Percentiles rank a stretch among this genome's conserved stretches.
Conservation (phyloP, 2,113 vertebrate genomes). For the Jaculus jaculus region DNA sequence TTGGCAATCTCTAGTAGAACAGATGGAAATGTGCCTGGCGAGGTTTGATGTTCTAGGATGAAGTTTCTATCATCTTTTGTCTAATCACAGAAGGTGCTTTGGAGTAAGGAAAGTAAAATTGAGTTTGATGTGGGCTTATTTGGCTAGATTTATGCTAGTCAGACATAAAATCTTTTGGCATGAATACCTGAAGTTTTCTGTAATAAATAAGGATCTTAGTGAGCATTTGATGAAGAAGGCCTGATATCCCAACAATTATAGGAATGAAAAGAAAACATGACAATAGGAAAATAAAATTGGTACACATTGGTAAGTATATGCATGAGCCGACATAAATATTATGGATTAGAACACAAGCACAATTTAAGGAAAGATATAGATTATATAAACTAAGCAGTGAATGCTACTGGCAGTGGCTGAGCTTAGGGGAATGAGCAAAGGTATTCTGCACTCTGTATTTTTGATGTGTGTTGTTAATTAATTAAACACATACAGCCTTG, state of each 20-base stretch:
- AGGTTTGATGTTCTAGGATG: conserved; percentile 74
- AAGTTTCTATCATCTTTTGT: conserved; percentile 78
- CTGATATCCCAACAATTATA: conserved; percentile 52
- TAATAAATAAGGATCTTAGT: conserved; percentile 62
- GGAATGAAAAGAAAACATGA: conserved; percentile 67
- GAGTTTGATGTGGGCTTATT: conserved; percentile 73
- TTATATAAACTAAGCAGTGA: not conserved
- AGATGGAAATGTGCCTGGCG: conserved; percentile 80
- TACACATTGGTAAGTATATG: conserved; percentile 3
- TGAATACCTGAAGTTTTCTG: conserved; percentile 44
- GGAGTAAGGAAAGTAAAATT: conserved; percentile 70
- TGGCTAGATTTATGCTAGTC: conserved; percentile 58
- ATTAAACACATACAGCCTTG: conserved; percentile 51
- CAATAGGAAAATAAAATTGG: conserved; percentile 57
- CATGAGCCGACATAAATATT: conserved; percentile 12
- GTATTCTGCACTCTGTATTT: conserved; percentile 53
- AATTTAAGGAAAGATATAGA: conserved; percentile 15
- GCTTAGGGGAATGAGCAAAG: conserved; percentile 31
- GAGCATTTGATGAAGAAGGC: conserved; percentile 64
- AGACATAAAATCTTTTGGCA: conserved; percentile 63
- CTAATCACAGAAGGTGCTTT: conserved; percentile 79
- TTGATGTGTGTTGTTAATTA: conserved; percentile 63
- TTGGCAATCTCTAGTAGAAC: conserved; percentile 75
- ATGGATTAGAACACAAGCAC: not conserved
- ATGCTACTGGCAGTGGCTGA: conserved; percentile 22